Base-by-base conservation (phyloP, 2,797 vertebrate species). In the Cygnus olor region DNA sequence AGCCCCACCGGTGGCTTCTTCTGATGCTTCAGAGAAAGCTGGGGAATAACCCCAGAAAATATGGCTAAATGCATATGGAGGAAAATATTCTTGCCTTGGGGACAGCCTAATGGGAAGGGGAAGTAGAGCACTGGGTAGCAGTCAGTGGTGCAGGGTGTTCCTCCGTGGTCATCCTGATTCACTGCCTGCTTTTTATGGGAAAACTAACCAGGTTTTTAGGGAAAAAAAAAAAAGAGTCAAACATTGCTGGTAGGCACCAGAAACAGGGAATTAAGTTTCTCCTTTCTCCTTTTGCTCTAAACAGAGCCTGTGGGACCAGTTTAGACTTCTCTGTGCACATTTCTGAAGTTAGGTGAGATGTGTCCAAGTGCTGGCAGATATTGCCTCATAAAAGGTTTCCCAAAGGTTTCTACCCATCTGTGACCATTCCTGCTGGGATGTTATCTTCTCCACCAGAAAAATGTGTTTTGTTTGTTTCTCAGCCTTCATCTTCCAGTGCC, bases 251-350 rank as follows among this genome's bases (percentile, higher is more conserved):
- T 20, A 10, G 17, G 4, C 28, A 9, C 8, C 64, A 71, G 56
- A 36, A 16, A 21, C 0, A 36, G 8, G 13, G 27, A 71, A 58
- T 56, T 14, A 73, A 64, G n/a, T 2, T 3, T 5, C 25, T 21
- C 6, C 32, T 57, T 38, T 84, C 38, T 91, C 42, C 47, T 64
- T 36, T 74, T 16, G 24, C 42, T 24, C 56, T 51, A 30, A 40
- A 54, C 17, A 13, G n/a, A 69, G 44, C 17, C 83, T 51, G 47
- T 27, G 34, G 47, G 38, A 40, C 16, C 32, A 19, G 9, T 0
- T 49, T 21, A 44, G 16, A 32, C 6, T n/a, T 36, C 44, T 66
- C 32, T n/a, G 30, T 5, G 1, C 2, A 5, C 1, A 0, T 2
- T 2, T 25, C n/a, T 34, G 11, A 6, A 25, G n/a, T 3, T 0